Conservation (phyloP, 2,888 invertebrate species). For the Drosophila vallismaia region DNA sequence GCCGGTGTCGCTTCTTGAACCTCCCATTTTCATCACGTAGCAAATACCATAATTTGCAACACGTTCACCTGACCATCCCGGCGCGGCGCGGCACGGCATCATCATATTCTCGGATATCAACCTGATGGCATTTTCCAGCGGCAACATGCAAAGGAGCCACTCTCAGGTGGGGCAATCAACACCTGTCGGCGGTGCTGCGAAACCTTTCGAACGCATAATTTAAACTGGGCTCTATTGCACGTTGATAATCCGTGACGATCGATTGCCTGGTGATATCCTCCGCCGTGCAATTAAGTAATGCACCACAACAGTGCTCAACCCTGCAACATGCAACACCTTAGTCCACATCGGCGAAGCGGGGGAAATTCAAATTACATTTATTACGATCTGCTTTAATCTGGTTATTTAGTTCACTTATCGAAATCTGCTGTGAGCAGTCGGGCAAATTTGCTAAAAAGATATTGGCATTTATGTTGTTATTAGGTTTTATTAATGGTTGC, state of each 20-base stretch:
- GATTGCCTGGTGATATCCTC: conserved; percentile 70
- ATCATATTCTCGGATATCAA: conserved; percentile 30
- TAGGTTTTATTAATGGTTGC: conserved; percentile 72
- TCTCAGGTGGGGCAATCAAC: conserved; percentile 75
- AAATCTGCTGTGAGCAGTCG: conserved; percentile 70
- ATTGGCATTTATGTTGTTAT: conserved; percentile 71
- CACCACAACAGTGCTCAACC: conserved; percentile 33
- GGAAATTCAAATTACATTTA: conserved; percentile 81
- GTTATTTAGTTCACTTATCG: conserved; percentile 82
- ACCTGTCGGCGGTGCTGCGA: conserved; percentile 70
- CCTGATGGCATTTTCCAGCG: conserved; percentile 36
- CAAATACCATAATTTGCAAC: conserved; percentile 82
- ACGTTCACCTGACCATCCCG: conserved; percentile 71
- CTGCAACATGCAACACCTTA: background rate
- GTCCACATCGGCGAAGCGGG: conserved; percentile 28
- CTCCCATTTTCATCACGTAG: conserved; percentile 76
- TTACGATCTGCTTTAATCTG: conserved; percentile 78
- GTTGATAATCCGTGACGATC: conserved; percentile 80
- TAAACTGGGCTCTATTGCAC: conserved; percentile 63
- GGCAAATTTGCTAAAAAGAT: conserved; percentile 60
- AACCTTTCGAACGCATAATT: conserved; percentile 66
- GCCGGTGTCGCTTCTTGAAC: background rate
- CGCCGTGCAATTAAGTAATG: conserved; percentile 74
- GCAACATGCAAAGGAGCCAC: conserved; percentile 38
- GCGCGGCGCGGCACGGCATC: conserved; percentile 26